These are phyloP conservation scores for Eretmocerus hayati DNA, from an alignment of 2,888 invertebrate genomes.

Conservation along the genomic window DNA sequence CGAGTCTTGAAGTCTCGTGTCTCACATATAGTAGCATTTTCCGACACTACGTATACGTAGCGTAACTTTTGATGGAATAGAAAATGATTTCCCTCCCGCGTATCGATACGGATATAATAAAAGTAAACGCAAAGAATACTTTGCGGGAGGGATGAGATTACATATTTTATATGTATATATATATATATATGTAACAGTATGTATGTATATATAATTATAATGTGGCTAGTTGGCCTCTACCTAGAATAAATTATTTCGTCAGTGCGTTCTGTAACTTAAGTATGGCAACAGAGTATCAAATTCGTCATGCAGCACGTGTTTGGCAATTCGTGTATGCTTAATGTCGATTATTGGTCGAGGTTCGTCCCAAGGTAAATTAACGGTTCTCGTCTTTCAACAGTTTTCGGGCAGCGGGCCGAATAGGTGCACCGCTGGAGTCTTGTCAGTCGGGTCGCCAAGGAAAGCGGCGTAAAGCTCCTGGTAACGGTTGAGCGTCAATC, in stretches of 20 bases:
- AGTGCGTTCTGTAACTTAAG: constrained; percentile 9
- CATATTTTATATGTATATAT: too few relatives aligned
- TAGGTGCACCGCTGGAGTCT: constrained; percentile 65
- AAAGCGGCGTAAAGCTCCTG: constrained; percentile 79
- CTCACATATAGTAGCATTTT: constrained; percentile 12
- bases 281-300: constrained; percentile 14
- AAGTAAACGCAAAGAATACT: constrained; percentile 5
- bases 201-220: too few relatives aligned
- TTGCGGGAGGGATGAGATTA: constrained; percentile 5
- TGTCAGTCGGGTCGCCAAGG: constrained; percentile 68
- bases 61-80: constrained; percentile 1
- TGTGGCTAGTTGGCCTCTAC: constrained; percentile 11
- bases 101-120: too few relatives aligned
- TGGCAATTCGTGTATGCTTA: constrained; percentile 7
- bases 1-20: constrained; percentile 14
- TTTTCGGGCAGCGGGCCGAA: constrained; percentile 67
- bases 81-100: not conserved
- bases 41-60: too few relatives aligned
- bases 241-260: constrained; percentile 16
- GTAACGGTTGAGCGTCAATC: constrained; percentile 69
- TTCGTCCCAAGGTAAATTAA: too few relatives aligned
- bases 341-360: too few relatives aligned
- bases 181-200: too few relatives aligned
- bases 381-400: constrained; percentile 32
- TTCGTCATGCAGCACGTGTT: constrained; percentile 6